A percentile compares a stretch with the other conserved stretches of the same genome.
Evolutionary conservation across 2,113 vertebrate genomes (phyloP).

Genomic region (Pollimyrus isidori): DNA sequence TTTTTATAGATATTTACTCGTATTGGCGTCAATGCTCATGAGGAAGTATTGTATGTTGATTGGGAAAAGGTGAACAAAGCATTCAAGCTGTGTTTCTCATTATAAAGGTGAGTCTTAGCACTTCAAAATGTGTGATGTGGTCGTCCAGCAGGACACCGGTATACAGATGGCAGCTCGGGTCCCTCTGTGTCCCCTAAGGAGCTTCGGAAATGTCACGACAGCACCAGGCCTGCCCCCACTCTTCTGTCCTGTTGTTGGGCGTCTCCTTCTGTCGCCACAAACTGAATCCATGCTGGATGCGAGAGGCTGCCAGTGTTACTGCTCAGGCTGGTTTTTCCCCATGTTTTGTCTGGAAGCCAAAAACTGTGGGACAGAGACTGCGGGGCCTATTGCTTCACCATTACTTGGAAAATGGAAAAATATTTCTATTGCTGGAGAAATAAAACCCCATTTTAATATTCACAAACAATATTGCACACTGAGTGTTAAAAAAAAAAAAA

Average conservation of each 20-base stretch:
- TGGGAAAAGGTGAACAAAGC: not conserved
- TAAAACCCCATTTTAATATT: not conserved
- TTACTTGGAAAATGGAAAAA: conserved; percentile 17
- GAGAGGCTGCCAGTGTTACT: not conserved
- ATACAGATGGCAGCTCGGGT: not conserved
- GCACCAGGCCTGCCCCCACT: not conserved
- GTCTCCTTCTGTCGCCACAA: not conserved
- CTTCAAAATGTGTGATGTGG: not conserved
- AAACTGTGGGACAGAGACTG: not conserved
- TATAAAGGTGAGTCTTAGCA: not conserved
- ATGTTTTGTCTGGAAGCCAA: not conserved
- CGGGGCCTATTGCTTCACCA: not conserved
- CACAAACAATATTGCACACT: not conserved
- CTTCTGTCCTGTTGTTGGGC: not conserved
- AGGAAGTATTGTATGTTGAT: not conserved
- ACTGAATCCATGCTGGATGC: not conserved
- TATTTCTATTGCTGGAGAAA: conserved; percentile 7
- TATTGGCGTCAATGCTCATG: not conserved
- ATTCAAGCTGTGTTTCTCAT: not conserved
- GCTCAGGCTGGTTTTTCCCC: not conserved
- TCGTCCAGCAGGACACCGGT: not conserved
- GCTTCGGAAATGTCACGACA: not conserved
- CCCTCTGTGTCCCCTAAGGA: not conserved
- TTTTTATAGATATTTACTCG: not conserved
- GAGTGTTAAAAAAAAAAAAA: not conserved